Evolutionary conservation across 2,797 vertebrate genomes (phyloP), one percentile per base, ranked within the genome.

Genomic region (Aplochiton taeniatus): DNA sequence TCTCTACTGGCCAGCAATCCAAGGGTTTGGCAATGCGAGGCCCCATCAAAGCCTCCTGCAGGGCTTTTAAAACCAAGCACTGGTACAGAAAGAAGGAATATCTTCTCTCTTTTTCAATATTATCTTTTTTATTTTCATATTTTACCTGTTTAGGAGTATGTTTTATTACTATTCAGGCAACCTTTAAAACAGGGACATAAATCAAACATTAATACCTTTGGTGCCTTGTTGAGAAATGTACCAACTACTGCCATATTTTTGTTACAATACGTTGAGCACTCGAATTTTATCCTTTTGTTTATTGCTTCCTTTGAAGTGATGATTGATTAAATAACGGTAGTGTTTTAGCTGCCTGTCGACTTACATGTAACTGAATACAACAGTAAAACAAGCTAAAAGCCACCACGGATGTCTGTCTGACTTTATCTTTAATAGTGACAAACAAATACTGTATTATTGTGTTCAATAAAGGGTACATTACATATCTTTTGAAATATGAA

Each of bases 261-360:
- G 93, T 94, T 92, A 95, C 83, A 84, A 86, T 91, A 91, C 88
- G 93, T 92, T 90, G 90, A 92, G 80, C 84, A 93, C 91, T 93
- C 88, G 82, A 89, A 88, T 90, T 92, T 95, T 92, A 89, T 91
- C 80, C 73, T 81, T 88, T 88, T 92, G 84, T 90, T 93, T 92
- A 93, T 91, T 95, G 91, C 95, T 95, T 93, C 91, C 91, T 79
- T 77, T 86, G 96, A 94, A 96, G 96, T 94, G 92, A 96, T 93
- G 77, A 73, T 88, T 78, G 75, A 94, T 93, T 81, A 93, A 87
- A 69, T 83, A 81, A 73, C 16, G 92, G 96, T 95, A 95, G 95
- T 93, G 95, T 99, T 98, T 96, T 98, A 98, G 93, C 95, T 96
- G 95, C 96, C 94, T 75, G 85, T 85, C 85, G 84, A 90, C 79